Conservation (phyloP, 2,888 invertebrate species). For the Sinotaia quadrata region DNA sequence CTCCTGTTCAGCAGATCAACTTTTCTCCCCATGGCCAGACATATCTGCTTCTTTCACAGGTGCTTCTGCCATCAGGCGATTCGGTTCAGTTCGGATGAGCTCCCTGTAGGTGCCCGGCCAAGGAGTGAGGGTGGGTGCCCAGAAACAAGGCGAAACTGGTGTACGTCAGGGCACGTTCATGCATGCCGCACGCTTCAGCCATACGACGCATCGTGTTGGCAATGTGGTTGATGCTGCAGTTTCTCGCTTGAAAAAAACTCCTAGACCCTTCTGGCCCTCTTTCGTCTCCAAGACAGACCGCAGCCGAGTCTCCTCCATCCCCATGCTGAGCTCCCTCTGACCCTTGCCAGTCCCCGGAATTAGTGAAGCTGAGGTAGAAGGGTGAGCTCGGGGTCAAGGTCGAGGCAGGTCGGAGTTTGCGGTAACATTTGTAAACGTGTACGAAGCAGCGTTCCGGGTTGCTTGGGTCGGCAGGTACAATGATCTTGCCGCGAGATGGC, state of each 20-base stretch:
- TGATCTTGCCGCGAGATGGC: not conserved
- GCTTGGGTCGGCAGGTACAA: not conserved
- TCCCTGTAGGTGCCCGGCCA: too few relatives aligned
- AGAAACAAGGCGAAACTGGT: not conserved
- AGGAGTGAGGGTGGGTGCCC: too few relatives aligned
- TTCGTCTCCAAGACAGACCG: too few relatives aligned
- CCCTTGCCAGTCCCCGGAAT: not conserved
- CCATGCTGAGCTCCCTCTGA: not conserved
- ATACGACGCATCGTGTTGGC: not conserved
- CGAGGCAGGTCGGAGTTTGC: not conserved
- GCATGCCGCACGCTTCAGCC: not conserved
- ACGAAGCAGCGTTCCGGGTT: not conserved
- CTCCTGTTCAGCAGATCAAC: too few relatives aligned
- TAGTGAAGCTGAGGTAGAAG: not conserved
- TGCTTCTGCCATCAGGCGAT: too few relatives aligned
- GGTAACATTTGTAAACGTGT: constrained; percentile 1
- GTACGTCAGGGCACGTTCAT: not conserved
- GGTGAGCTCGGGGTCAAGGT: not conserved
- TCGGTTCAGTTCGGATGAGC: too few relatives aligned
- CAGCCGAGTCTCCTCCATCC: too few relatives aligned
- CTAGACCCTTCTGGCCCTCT: not conserved
- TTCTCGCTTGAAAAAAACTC: not conserved
- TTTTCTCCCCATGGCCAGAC: too few relatives aligned
- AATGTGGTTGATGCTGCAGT: not conserved
- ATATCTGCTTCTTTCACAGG: too few relatives aligned